phyloP scores from a whole-genome alignment of 2,888 invertebrate species.

The Hanleya hanleyi region DNA sequence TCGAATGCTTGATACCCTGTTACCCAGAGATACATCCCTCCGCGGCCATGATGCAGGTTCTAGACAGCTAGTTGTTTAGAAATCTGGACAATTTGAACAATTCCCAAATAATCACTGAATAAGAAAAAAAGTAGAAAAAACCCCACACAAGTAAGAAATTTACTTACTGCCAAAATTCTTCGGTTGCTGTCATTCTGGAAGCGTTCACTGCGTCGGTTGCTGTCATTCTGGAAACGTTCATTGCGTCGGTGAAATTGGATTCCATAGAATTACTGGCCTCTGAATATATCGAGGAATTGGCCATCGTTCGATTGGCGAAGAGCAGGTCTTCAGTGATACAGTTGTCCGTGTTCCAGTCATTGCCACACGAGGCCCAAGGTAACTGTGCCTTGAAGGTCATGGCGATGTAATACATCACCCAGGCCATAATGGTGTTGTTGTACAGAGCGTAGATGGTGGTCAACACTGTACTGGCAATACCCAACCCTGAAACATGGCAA shows the following conservation, averaged over 20 bases:
- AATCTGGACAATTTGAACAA: too few species aligned
- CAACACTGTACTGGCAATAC: background rate
- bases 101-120: too few species aligned
- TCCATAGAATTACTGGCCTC: background rate
- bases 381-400: background rate
- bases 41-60: too few species aligned
- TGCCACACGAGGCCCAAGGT: background rate
- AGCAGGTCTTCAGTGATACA: background rate
- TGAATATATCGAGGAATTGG: background rate
- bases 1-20: too few species aligned
- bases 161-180: constrained; percentile 7
- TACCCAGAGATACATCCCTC: too few species aligned
- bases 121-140: too few species aligned
- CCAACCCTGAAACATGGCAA: too few species aligned
- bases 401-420: constrained; percentile 9
- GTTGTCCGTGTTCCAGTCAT: constrained; percentile 4
- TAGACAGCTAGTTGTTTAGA: too few species aligned
- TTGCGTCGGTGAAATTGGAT: background rate
- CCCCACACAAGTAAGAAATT: too few species aligned
- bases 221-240: background rate
- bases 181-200: background rate
- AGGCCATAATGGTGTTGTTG: constrained; percentile 9
- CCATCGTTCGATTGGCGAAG: too few species aligned
- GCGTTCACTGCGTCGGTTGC: background rate
- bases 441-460: background rate